phyloP scores from a whole-genome alignment of 2,113 vertebrate genomes.

The Fregetta grallaria region DNA sequence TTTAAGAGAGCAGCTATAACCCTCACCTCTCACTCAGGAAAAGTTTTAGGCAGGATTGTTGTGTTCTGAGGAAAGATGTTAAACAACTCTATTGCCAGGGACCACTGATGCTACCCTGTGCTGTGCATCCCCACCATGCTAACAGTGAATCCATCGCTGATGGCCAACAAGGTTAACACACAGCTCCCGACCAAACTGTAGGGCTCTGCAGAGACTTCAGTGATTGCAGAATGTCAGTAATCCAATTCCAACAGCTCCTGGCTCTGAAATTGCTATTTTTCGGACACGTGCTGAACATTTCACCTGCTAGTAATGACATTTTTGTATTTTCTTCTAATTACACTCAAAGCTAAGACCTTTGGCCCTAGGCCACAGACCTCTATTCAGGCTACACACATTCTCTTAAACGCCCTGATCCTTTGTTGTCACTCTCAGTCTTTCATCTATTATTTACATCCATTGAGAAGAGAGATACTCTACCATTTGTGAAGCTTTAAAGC shows the following conservation, averaged over 20 bases:
- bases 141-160: background rate
- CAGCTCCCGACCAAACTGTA: slow-evolving; percentile 38
- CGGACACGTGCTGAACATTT: slow-evolving; percentile 80
- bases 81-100: background rate
- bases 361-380: slow-evolving; percentile 77
- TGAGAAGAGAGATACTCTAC: slow-evolving; percentile 74
- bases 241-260: slow-evolving; percentile 73
- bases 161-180: slow-evolving; percentile 43
- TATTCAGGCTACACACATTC: slow-evolving; percentile 81
- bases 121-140: background rate
- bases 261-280: slow-evolving; percentile 78
- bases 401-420: slow-evolving; percentile 78
- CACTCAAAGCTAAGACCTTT: slow-evolving; percentile 82
- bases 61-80: background rate
- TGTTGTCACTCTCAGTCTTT: slow-evolving; percentile 80
- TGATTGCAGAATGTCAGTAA: slow-evolving; percentile 66
- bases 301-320: slow-evolving; percentile 84
- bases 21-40: background rate
- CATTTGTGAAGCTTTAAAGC: slow-evolving; percentile 76
- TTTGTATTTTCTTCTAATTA: slow-evolving; percentile 86
- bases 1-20: background rate
- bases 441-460: slow-evolving; percentile 82
- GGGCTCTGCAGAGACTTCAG: slow-evolving; percentile 29
- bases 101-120: background rate
- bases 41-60: background rate